phyloP scores from a whole-genome alignment of 2,888 invertebrate species.

The Chrysina gloriosa region DNA sequence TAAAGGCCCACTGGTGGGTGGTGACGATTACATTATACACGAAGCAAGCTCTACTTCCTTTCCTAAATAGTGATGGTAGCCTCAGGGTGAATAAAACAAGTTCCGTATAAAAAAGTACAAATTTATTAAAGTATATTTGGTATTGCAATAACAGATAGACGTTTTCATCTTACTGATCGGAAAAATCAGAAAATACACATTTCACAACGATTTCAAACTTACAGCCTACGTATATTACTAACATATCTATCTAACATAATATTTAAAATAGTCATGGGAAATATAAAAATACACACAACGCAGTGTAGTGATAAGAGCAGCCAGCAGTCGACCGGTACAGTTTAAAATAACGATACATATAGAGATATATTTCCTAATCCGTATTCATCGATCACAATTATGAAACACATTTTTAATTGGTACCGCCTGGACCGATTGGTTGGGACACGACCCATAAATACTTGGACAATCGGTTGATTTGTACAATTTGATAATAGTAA shows the following conservation, averaged over 20 bases:
- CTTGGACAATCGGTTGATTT: too few relatives aligned
- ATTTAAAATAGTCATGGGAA: constrained; percentile 41
- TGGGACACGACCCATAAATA: too few relatives aligned
- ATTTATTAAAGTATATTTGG: constrained; percentile 34
- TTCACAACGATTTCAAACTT: constrained; percentile 13
- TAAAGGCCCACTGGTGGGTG: too few relatives aligned
- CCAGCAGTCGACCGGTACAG: constrained; percentile 32
- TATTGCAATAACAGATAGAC: constrained; percentile 25
- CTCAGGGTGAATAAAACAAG: constrained; percentile 26
- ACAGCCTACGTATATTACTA: constrained; percentile 17
- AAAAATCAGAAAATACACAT: constrained; percentile 16
- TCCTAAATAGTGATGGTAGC: too few relatives aligned
- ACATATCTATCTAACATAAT: constrained; percentile 19
- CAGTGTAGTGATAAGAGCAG: constrained; percentile 6
- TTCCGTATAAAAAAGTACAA: constrained; percentile 32
- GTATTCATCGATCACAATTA: constrained; percentile 16
- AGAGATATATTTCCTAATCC: constrained; percentile 17
- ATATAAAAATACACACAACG: constrained; percentile 43
- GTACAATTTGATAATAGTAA: too few relatives aligned
- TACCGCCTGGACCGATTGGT: too few relatives aligned
- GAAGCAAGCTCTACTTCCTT: too few relatives aligned
- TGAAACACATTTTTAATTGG: too few relatives aligned
- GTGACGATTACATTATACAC: too few relatives aligned
- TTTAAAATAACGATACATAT: constrained; percentile 36
- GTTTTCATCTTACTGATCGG: background rate